Base-by-base conservation (phyloP, 2,888 invertebrate genomes). In the Lasioglossum figueresi region DNA sequence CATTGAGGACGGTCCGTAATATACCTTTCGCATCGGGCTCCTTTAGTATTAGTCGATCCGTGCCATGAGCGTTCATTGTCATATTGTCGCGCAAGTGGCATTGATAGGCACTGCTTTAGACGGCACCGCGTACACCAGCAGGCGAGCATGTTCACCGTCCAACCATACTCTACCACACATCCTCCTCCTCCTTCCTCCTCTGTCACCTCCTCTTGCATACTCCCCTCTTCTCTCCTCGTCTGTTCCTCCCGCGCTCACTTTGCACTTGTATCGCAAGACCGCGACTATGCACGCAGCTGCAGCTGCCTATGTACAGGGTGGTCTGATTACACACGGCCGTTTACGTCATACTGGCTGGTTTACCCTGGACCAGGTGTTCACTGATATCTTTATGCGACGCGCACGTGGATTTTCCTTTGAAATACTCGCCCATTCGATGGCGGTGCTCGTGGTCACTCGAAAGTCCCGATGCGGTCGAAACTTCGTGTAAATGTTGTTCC, bases 21-120 rank as follows among this genome's bases (percentile, higher is more conserved):
- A 91, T 82, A 90, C 85, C 87, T 88, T 88, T 88, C 74, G 79
- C 80, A 84, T 80, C 86, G 82, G 82, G 78, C 85, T 77, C 89
- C 91, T 91, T 90, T 90, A 88, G 89, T 90, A 92, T 92, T 92
- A 91, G 90, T 89, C 82, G 89, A 92, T 92, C 89, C 87, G 87
- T 83, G 83, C 79, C 82, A 82, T 81, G 73, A 82, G 77, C 88
- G 82, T 88, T 88, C 84, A 90, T 91, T 92, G 92, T 91, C 88
- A 89, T 83, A 89, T 91, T 88, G 91, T 90, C 88, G 90, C 89
- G 85, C 88, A 89, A 93, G 88, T 91, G 91, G 89, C 88, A 88
- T 92, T 89, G 92, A 91, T 89, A 81, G 89, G 87, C 87, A 63
- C 79, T 83, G 88, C 85, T 87, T 88, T 82, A 84, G 83, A 83